Conservation (phyloP, 2,113 vertebrate species). For the Trochalopteron elliotii region DNA sequence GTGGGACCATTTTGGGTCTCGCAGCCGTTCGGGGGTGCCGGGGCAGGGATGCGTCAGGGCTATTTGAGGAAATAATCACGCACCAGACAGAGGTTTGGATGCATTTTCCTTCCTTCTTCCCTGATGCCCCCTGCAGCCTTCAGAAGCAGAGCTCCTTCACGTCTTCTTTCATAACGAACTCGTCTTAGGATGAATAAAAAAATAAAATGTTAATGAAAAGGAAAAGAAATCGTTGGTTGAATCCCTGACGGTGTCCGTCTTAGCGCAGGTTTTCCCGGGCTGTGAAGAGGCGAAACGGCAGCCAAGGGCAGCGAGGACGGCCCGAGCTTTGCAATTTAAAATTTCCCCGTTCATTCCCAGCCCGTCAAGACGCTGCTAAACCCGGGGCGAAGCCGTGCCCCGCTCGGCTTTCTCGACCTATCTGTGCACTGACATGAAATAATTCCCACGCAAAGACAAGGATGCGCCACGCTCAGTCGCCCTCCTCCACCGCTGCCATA, state of each 20-base stretch:
- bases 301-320: background rate
- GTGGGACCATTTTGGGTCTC: background rate
- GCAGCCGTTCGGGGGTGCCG: background rate
- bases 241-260: background rate
- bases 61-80: background rate
- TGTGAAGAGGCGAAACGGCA: background rate
- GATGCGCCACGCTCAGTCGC: background rate
- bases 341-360: background rate
- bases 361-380: background rate
- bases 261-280: background rate
- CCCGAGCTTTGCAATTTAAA: background rate
- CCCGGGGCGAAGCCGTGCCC: background rate
- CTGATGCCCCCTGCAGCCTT: background rate
- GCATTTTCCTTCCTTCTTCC: constrained; percentile 5
- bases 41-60: background rate
- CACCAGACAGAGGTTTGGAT: background rate
- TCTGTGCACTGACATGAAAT: constrained; percentile 68
- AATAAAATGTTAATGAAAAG: no score
- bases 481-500: background rate
- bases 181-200: background rate
- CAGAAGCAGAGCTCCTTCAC: background rate
- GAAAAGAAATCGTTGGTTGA: background rate
- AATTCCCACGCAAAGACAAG: constrained; percentile 34
- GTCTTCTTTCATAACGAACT: background rate
- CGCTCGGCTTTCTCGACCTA: constrained; percentile 59